Percentiles rank a stretch among this genome's conserved stretches.
These are phyloP conservation scores for Ascaphus truei DNA, from an alignment of 2,113 vertebrate species.

Conservation along the genomic window DNA sequence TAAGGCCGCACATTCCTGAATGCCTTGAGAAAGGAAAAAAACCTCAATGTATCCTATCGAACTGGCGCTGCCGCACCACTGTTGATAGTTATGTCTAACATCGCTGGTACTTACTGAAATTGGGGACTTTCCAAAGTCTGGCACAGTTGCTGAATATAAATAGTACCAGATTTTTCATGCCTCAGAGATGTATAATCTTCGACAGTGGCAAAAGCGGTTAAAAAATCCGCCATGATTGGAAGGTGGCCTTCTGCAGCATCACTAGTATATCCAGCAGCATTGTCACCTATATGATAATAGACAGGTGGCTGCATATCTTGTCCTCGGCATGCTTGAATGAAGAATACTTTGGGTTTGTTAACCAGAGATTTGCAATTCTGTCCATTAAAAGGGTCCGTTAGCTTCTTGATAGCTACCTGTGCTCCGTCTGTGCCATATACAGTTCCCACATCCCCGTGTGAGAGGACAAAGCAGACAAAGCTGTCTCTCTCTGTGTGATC, in stretches of 20 bases:
- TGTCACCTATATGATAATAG: constrained; percentile 15
- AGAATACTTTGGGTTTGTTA: constrained; percentile 67
- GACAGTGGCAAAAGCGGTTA: constrained; percentile 69
- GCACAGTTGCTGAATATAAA: constrained; percentile 76
- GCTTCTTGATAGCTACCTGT: constrained; percentile 41
- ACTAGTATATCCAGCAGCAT: constrained; percentile 38
- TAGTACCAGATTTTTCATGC: constrained; percentile 38
- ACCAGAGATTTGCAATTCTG: constrained; percentile 46
- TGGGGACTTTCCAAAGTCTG: constrained; percentile 45
- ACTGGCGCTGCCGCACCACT: no score
- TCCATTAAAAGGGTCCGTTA: constrained; percentile 60
- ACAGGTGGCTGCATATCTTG: constrained; percentile 25
- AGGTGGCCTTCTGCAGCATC: constrained; percentile 38
- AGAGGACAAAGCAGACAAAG: constrained; percentile 70
- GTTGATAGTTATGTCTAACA: no score
- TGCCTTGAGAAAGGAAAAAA: no score
- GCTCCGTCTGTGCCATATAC: constrained; percentile 57
- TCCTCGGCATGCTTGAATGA: constrained; percentile 68
- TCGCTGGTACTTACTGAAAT: constrained; percentile 42
- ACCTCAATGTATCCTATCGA: no score
- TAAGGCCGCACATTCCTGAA: no score
- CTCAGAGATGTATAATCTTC: constrained; percentile 52
- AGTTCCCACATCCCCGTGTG: constrained; percentile 60
- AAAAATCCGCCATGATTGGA: constrained; percentile 60
- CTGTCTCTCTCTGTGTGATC: constrained; percentile 57